Conservation (phyloP, 2,888 invertebrate species). For the Xanthia togata region DNA sequence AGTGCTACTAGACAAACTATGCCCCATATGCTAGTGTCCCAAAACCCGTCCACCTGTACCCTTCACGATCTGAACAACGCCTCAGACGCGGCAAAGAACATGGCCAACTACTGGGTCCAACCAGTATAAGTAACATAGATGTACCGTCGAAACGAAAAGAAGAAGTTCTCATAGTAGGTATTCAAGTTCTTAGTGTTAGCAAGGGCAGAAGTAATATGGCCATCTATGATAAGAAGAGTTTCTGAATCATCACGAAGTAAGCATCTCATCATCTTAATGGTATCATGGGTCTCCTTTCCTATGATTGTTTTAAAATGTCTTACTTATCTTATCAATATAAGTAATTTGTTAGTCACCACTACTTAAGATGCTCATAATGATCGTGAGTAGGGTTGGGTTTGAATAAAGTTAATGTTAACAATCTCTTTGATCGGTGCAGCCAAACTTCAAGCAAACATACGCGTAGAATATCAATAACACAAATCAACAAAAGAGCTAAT, state of each 20-base stretch:
- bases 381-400: neutral
- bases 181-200: neutral
- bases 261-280: neutral
- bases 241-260: neutral
- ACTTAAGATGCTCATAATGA: neutral
- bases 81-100: too few species aligned
- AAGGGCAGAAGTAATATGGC: neutral
- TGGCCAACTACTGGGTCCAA: too few species aligned
- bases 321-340: neutral
- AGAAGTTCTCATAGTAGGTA: neutral
- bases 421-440: neutral
- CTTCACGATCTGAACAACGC: too few species aligned
- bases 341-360: neutral
- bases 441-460: conserved; percentile 15
- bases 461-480: conserved; percentile 46
- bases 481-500: conserved; percentile 56
- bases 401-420: neutral
- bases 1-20: too few species aligned
- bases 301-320: neutral
- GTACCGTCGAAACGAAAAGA: too few species aligned
- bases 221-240: neutral
- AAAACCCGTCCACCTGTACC: too few species aligned
- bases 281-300: neutral
- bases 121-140: neutral
- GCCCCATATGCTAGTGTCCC: too few species aligned